Conservation (phyloP, 2,113 vertebrate genomes). For the Stigmatopora nigra region DNA sequence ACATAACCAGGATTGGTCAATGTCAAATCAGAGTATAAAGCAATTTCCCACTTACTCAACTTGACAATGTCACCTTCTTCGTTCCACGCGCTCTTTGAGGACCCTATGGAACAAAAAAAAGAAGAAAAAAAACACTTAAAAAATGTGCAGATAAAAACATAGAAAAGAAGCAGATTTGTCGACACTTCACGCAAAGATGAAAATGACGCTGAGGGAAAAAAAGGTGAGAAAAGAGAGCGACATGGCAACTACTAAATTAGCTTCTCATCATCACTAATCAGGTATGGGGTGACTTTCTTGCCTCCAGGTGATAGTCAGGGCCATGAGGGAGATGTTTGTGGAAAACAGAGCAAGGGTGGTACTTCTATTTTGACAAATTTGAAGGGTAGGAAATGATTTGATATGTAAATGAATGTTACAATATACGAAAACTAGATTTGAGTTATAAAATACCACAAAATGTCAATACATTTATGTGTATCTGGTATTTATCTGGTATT, state of each 20-base stretch:
- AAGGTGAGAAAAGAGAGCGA: slow-evolving; percentile 29
- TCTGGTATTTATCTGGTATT: too few species aligned
- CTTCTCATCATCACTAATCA: slow-evolving; percentile 71
- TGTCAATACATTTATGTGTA: too few species aligned
- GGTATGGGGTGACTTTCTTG: slow-evolving; percentile 55
- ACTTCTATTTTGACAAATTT: too few species aligned
- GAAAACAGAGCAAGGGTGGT: too few species aligned
- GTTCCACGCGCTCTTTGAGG: slow-evolving; percentile 21
- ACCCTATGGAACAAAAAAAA: slow-evolving; percentile 6
- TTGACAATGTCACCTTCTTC: slow-evolving; percentile 53
- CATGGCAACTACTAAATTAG: slow-evolving; percentile 60
- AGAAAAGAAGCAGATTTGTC: slow-evolving; percentile 38
- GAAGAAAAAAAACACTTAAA: slow-evolving; percentile 5
- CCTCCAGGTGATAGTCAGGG: slow-evolving; percentile 49
- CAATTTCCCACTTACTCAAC: slow-evolving; percentile 57
- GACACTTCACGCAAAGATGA: slow-evolving; percentile 54
- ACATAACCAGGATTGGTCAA: slow-evolving; percentile 33
- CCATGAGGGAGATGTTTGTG: neutral
- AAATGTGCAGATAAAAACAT: slow-evolving; percentile 13
- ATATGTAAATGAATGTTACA: too few species aligned
- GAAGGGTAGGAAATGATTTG: too few species aligned
- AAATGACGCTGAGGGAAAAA: slow-evolving; percentile 38
- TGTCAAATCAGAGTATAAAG: slow-evolving; percentile 54
- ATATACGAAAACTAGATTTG: too few species aligned
- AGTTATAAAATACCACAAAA: too few species aligned